Conservation (phyloP, 2,797 vertebrate species). For the Discoglossus pictus region DNA sequence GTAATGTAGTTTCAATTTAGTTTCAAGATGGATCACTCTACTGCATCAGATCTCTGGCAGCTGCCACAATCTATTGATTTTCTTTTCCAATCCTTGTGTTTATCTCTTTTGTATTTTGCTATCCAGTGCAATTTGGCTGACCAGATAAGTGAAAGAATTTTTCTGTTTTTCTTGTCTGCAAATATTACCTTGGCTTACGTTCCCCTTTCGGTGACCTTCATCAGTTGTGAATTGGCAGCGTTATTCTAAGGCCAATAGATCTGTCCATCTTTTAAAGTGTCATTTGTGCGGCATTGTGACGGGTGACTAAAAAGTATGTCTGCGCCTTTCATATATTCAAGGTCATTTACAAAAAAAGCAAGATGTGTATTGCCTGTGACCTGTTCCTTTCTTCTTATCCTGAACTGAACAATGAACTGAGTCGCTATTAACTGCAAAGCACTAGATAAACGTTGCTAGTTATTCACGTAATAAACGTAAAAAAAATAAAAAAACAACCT, state of each 20-base stretch:
- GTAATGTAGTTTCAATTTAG: constrained; percentile 60
- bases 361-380: too few relatives aligned
- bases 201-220: constrained; percentile 46
- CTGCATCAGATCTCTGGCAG: constrained; percentile 53
- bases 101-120: constrained; percentile 50
- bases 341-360: constrained; percentile 6
- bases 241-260: constrained; percentile 41
- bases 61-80: constrained; percentile 50
- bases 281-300: constrained; percentile 26
- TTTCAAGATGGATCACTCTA: constrained; percentile 54
- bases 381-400: too few relatives aligned
- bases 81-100: constrained; percentile 30
- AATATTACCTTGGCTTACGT: constrained; percentile 45
- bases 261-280: constrained; percentile 38
- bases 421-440: too few relatives aligned
- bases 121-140: constrained; percentile 50
- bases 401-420: too few relatives aligned
- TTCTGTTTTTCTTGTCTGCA: constrained; percentile 46
- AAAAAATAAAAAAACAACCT: too few relatives aligned
- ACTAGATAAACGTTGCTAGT: too few relatives aligned
- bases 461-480: too few relatives aligned
- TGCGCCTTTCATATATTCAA: constrained; percentile 1
- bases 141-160: constrained; percentile 48
- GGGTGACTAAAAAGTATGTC: constrained; percentile 20
- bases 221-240: constrained; percentile 43